Percentiles rank a stretch among this genome's conserved stretches.
Evolutionary conservation across 2,797 vertebrate genomes (phyloP).

Genomic region (Coendou prehensilis): DNA sequence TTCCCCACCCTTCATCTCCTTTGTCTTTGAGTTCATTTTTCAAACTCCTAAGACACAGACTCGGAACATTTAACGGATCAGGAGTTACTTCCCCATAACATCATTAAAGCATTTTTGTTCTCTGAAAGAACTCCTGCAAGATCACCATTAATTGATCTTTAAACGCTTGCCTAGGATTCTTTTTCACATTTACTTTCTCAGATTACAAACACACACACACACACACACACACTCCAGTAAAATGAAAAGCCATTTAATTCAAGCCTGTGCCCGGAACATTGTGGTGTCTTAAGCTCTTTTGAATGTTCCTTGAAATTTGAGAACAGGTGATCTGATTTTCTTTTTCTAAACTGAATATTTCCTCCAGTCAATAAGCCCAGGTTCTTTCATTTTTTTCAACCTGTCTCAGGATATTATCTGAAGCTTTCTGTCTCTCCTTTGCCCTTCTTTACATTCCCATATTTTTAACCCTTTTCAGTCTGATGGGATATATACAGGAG

Average conservation of each 20-base stretch:
- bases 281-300: not conserved
- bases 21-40: not conserved
- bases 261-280: not conserved
- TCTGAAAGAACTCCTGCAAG: constrained; percentile 14
- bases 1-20: not conserved
- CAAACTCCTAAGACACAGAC: not conserved
- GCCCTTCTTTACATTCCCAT: not conserved
- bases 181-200: not conserved
- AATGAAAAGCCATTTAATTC: not conserved
- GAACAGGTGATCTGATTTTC: not conserved
- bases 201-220: not conserved
- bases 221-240: not conserved
- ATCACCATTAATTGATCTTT: constrained; percentile 9
- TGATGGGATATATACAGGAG: not conserved
- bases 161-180: not conserved
- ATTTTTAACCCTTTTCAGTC: not conserved
- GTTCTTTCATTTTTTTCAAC: not conserved
- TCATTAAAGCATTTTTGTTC: not conserved
- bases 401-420: not conserved
- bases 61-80: not conserved
- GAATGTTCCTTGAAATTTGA: constrained; percentile 27
- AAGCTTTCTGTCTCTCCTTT: not conserved
- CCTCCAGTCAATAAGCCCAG: not conserved
- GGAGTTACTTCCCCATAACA: not conserved
- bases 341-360: constrained; percentile 12